Conservation (phyloP, 2,113 vertebrate genomes). For the Acinonyx jubatus region DNA sequence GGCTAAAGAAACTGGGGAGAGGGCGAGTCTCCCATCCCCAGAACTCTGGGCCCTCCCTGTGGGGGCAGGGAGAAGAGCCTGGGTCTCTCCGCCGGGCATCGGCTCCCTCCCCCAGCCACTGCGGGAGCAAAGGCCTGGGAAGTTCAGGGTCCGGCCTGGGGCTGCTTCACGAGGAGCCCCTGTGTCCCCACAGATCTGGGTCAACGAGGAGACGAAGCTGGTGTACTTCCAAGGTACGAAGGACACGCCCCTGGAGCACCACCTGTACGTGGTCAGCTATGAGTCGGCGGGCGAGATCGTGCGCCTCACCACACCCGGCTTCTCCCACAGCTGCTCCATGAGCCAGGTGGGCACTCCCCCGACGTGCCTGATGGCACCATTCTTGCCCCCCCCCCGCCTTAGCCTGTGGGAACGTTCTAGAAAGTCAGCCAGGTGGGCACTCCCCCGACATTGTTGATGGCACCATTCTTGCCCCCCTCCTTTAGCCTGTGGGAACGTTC, state of each 20-base stretch:
- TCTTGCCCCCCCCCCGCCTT: neutral
- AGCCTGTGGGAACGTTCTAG: neutral
- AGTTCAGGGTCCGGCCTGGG: neutral
- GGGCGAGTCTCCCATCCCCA: neutral
- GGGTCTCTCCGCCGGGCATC: neutral
- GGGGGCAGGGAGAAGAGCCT: neutral
- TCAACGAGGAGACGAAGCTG: conserved; percentile 93
- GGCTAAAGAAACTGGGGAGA: neutral
- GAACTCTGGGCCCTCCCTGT: neutral
- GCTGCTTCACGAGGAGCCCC: neutral
- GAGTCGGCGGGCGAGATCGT: conserved; percentile 91
- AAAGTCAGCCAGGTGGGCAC: conserved; percentile 90
- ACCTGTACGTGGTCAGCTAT: conserved; percentile 96
- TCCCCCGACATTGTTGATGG: neutral
- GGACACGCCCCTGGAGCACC: conserved; percentile 97
- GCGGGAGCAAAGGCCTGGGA: neutral
- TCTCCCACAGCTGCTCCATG: conserved; percentile 97
- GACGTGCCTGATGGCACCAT: accelerated
- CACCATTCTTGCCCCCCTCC: accelerated
- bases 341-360: conserved; percentile 89
- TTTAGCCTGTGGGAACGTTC: neutral
- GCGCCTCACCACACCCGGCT: conserved; percentile 94
- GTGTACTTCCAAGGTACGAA: conserved; percentile 97
- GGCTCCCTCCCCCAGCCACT: neutral
- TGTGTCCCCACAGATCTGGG: conserved; percentile 92